Evolutionary conservation across 2,797 vertebrate species (phyloP).

Genomic region (Mus caroli): DNA sequence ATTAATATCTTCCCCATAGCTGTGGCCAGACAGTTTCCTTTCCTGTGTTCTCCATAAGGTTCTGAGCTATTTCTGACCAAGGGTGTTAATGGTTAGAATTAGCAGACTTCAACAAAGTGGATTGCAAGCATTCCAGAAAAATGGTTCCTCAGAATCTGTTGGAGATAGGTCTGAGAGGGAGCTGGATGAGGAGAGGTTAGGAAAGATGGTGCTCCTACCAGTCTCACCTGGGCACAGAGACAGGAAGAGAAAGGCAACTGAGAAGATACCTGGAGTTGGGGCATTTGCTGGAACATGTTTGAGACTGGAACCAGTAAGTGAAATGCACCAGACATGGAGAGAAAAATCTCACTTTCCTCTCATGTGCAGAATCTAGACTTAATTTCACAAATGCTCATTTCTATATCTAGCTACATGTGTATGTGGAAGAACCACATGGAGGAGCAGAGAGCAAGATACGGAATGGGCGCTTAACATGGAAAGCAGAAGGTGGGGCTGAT

Average conservation of each 20-base stretch:
- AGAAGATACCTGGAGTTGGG: not conserved
- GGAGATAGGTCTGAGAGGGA: not conserved
- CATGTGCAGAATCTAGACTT: no score
- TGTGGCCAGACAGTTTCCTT: constrained; percentile 31
- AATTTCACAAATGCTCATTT: not conserved
- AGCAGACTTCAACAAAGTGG: constrained; percentile 9
- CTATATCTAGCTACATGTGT: not conserved
- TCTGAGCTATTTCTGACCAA: constrained; percentile 64
- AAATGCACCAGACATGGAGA: not conserved
- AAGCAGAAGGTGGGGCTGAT: not conserved
- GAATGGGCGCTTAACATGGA: not conserved
- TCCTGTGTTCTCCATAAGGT: constrained; percentile 40
- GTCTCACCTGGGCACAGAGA: not conserved
- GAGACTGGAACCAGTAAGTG: not conserved
- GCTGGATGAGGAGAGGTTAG: not conserved
- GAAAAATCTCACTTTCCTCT: not conserved
- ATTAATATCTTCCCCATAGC: constrained; percentile 39
- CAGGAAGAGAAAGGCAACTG: not conserved
- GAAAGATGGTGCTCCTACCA: not conserved
- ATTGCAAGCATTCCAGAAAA: not conserved
- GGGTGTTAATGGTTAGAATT: constrained; percentile 54
- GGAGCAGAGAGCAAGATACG: not conserved
- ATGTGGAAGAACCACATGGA: not conserved
- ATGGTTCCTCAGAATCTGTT: not conserved
- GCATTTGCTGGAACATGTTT: not conserved